Base-by-base conservation (phyloP, 2,113 vertebrate genomes). In the Myrmecobius fasciatus region DNA sequence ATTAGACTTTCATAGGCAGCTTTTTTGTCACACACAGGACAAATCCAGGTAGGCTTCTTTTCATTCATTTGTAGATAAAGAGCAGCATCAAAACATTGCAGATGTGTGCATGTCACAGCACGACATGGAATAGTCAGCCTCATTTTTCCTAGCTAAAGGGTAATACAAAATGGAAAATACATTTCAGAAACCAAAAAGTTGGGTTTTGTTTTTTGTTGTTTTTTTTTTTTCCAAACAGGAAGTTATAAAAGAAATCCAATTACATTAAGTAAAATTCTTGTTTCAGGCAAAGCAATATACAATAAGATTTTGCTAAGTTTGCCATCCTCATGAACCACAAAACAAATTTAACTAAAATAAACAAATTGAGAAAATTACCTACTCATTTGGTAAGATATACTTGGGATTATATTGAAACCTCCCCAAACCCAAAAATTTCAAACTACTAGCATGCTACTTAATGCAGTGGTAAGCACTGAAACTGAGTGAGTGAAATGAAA, bases 21-120 rank as follows among this genome's bases (percentile, higher is more conserved):
- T 97, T 99, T 99, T 98, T 99, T 99, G 98, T 99, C 99, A 96
- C 99, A 99, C 67, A 99, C 99, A 28, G 99, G 99, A 98, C 99
- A 99, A 97, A 99, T 99, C 99, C 99, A 99, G 20, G 99, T 99
- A 52, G 99, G 99, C 67, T 99, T 99, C 98, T 99, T 99, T 93
- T 99, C 99, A 94, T 99, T 99, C 99, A 99, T 99, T 98, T 99
- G 99, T 53, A 99, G 98, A 98, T 99, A 99, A 91, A 99, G 99
- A 91, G 99, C 99, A 83, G 99, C 99, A 94, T 99, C 99, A 43
- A 99, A 99, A 97, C 99, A 99, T 96, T 99, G 99, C 95, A 99
- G 99, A 93, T 99, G 99, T 88, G 99, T 99, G 98, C 99, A 99
- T 90, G 99, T 99, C 91, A 99, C 99, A 1, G 99, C 99, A 43